Conservation (phyloP, 23 tunicate genomes). For the Trididemnum clinides region DNA sequence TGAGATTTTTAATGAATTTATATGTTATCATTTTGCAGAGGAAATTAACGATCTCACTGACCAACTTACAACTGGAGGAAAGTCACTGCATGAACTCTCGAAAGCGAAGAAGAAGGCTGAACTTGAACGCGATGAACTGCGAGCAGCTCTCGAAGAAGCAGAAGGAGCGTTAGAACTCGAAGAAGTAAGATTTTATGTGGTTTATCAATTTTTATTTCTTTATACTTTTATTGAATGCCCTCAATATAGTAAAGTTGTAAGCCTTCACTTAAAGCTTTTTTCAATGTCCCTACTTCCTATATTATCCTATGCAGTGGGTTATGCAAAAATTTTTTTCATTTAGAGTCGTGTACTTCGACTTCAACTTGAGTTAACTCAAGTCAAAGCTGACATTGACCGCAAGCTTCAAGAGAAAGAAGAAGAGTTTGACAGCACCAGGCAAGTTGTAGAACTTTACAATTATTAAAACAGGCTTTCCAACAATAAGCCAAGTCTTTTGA, state of each 20-base stretch:
- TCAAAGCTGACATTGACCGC: conserved; percentile 94
- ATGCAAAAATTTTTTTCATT: neutral
- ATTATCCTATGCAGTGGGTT: no score
- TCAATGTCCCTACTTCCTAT: no score
- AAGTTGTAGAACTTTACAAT: no score
- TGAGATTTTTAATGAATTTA: no score
- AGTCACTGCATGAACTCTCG: conserved; percentile 89
- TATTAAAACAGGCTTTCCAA: no score
- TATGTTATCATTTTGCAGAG: conserved; percentile 49
- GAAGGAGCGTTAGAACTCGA: conserved; percentile 97
- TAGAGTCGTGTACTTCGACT: conserved; percentile 95
- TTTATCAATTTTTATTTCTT: no score
- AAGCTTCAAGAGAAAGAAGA: conserved; percentile 95
- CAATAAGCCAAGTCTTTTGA: no score
- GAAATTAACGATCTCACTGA: conserved; percentile 94
- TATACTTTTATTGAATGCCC: no score
- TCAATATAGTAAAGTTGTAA: no score
- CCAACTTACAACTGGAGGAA: conserved; percentile 88
- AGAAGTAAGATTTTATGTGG: no score
- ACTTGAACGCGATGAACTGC: conserved; percentile 89
- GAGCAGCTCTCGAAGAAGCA: conserved; percentile 94
- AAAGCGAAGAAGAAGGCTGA: conserved; percentile 96
- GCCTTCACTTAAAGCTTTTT: no score
- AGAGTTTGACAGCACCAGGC: conserved; percentile 97
- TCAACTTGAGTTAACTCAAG: conserved; percentile 94